Base-by-base conservation (phyloP, 2,113 vertebrate genomes). In the Merops nubicus region DNA sequence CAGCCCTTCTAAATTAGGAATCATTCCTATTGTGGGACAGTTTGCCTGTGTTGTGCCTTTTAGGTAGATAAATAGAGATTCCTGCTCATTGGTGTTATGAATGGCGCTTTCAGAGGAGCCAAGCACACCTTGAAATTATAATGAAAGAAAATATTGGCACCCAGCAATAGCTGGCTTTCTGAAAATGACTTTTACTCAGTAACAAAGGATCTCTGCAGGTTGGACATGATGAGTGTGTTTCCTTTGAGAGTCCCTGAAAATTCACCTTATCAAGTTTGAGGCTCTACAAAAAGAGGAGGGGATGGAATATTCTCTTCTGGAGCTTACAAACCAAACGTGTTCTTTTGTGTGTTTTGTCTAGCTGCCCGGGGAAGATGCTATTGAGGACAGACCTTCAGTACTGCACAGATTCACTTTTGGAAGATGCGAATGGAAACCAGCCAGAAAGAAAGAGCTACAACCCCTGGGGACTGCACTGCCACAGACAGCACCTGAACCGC, bases 401-500 rank as follows among this genome's bases (percentile, higher is more conserved):
- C 67, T 63, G 23, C 25, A 21, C 91, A 47, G 97, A 97, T 57
- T 84, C 94, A 0, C 78, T 97, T 80, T n/a, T 95, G 89, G 96
- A 98, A 48, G 97, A 97, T 3, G 40, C 86, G 7, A 96, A 95
- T 1, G 81, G 94, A 33, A 98, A 92, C 69, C 97, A 97, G 94
- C 11, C 63, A 4, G 96, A 98, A 74, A 96, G 56, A 82, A 96
- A 90, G 33, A 91, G 92, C 96, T 96, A 95, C 77, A 98, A 98
- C 90, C 98, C 98, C 3, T 98, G 98, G 98, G 98, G 97, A 21
- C 96, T 98, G 72, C 97, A 97, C 90, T 98, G 98, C 59, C 98
- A 98, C 92, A 93, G 90, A 86, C 97, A 98, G 88, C 98, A 98
- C 88, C 95, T 98, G 95, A 98, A 90, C 64, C 98, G 98, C 91